Base-by-base conservation (phyloP, 2,113 vertebrate genomes). In the Lucifuga dentata region DNA sequence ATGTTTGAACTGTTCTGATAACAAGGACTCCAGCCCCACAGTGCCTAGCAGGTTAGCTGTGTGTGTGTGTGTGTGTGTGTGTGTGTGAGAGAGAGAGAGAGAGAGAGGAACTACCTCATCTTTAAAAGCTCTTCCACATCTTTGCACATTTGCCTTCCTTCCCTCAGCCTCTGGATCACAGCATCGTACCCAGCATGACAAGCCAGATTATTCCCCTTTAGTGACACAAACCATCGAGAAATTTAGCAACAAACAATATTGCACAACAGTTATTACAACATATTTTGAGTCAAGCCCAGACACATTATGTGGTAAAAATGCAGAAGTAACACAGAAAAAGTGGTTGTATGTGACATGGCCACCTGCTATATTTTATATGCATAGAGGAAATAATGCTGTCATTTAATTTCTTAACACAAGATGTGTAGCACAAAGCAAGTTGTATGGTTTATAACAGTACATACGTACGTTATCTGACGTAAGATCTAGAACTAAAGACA, bases 111-210 rank as follows among this genome's bases (percentile, higher is more conserved):
- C 16, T 15, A 93, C 97, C 95, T 96, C 90, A 97, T 94, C 68
- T 93, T 95, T 40, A 98, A 91, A 58, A 99, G 90, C 24, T 98
- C 97, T 74, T 99, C 97, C 87, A 97, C 73, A 4, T 98, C 96
- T 80, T 98, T 98, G 91, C 96, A 97, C 94, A 95, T 96, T 79
- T 91, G 95, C 72, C 92, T 93, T 38, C 97, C 97, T 0, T 99
- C 96, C 35, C 89, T 71, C 39, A 98, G 85, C 74, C 94, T 88
- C 72, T 96, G 95, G 23, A 96, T 62, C 1, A 99, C 71, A 0
- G 91, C 84, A 11, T 97, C 95, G 0, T 97, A 98, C 10, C 97
- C 97, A 0, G 91, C 85, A 11, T 96, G 94, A 23, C 92, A 88
- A 0, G 91, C 94, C 77, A 98, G 94, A 41, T 97, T 95, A 39